These are phyloP conservation scores for Erythrolamprus reginae DNA, from an alignment of 2,113 vertebrate species.

Conservation along the genomic window DNA sequence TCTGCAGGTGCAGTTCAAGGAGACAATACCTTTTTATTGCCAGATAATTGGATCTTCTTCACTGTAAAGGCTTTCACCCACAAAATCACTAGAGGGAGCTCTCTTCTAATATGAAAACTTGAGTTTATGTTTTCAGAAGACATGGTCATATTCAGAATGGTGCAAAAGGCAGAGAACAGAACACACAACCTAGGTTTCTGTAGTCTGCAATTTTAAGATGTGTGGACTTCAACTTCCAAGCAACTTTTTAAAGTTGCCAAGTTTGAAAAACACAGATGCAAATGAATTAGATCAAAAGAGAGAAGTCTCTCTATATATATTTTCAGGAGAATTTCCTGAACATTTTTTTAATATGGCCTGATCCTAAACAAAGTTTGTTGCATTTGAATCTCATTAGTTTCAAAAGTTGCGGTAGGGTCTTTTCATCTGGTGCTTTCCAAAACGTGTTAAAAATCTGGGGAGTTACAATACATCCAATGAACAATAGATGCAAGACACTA, in stretches of 20 bases:
- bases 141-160: too few relatives aligned
- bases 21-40: neutral
- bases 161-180: neutral
- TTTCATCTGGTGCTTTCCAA: neutral
- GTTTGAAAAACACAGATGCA: neutral
- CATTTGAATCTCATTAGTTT: neutral
- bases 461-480: neutral
- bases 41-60: neutral
- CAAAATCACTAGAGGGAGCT: conserved; percentile 14
- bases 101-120: neutral
- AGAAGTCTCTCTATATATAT: neutral
- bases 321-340: neutral
- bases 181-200: neutral
- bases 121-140: neutral
- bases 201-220: neutral
- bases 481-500: neutral
- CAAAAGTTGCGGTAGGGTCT: neutral
- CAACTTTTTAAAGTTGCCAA: neutral
- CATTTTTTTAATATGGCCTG: neutral
- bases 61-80: neutral
- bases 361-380: neutral
- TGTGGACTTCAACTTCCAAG: neutral
- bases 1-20: neutral
- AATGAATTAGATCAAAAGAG: neutral
- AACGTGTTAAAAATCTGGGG: neutral